Percentiles rank a stretch among this genome's conserved stretches.
These are phyloP conservation scores for Enteromius viviparus DNA, from an alignment of 2,797 vertebrate genomes.

Conservation along the genomic window DNA sequence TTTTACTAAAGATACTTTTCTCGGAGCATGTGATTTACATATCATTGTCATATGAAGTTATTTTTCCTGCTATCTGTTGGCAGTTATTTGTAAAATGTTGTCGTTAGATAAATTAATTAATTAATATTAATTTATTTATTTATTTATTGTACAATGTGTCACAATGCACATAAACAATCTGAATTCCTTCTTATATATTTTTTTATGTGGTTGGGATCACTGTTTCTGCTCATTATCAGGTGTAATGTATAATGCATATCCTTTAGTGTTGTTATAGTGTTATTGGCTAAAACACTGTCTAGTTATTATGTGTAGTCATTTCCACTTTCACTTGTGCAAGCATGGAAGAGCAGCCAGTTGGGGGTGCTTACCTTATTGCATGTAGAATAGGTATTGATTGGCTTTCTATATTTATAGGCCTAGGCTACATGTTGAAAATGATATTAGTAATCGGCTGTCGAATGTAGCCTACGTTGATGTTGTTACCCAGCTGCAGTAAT, in stretches of 20 bases:
- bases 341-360: neutral
- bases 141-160: neutral
- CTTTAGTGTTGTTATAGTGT: neutral
- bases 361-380: neutral
- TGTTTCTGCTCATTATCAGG: neutral
- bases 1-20: slow-evolving; percentile 3
- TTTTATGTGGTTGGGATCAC: neutral
- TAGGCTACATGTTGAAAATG: neutral
- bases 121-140: neutral
- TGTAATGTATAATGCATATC: neutral
- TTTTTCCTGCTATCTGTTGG: neutral
- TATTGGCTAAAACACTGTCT: neutral
- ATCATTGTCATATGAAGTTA: neutral
- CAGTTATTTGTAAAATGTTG: neutral
- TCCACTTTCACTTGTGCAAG: neutral
- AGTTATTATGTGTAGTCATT: neutral
- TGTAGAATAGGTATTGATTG: neutral
- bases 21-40: slow-evolving; percentile 14
- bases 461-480: neutral
- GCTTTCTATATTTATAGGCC: neutral
- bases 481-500: neutral
- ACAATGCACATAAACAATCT: neutral
- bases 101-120: neutral
- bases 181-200: neutral
- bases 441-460: neutral